These are phyloP conservation scores for Carcharodon carcharias DNA, from an alignment of 2,797 vertebrate species.

Conservation along the genomic window DNA sequence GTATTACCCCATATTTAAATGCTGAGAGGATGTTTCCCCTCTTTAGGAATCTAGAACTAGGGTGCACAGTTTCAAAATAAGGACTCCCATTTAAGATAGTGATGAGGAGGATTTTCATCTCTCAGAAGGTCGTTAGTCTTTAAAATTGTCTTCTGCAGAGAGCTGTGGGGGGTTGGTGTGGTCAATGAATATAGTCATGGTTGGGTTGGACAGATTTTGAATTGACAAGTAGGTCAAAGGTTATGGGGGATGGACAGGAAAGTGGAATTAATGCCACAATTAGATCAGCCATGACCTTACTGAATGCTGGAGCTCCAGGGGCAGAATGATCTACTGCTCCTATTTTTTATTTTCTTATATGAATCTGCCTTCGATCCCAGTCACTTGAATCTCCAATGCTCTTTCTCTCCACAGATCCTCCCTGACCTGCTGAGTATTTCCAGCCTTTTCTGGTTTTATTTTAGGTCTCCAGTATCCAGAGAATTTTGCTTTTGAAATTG, in stretches of 20 bases:
- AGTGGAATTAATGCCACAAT: background rate
- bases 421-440: background rate
- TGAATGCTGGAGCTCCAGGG: background rate
- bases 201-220: too few relatives aligned
- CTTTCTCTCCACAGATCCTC: background rate
- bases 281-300: background rate
- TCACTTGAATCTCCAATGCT: background rate
- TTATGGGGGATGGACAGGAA: too few relatives aligned
- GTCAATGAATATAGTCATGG: too few relatives aligned
- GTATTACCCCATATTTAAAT: background rate
- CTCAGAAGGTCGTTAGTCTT: too few relatives aligned
- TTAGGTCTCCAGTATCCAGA: background rate
- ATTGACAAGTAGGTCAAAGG: too few relatives aligned
- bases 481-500: background rate
- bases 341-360: background rate
- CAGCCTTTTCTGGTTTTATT: background rate
- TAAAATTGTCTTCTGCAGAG: too few relatives aligned
- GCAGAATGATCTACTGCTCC: background rate
- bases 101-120: too few relatives aligned
- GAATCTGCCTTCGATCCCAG: background rate
- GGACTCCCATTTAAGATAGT: too few relatives aligned
- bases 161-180: too few relatives aligned
- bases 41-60: too few relatives aligned
- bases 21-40: too few relatives aligned
- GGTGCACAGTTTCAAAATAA: too few relatives aligned